Evolutionary conservation across 2,888 invertebrate species (phyloP).

Genomic region (Lypha dubia): DNA sequence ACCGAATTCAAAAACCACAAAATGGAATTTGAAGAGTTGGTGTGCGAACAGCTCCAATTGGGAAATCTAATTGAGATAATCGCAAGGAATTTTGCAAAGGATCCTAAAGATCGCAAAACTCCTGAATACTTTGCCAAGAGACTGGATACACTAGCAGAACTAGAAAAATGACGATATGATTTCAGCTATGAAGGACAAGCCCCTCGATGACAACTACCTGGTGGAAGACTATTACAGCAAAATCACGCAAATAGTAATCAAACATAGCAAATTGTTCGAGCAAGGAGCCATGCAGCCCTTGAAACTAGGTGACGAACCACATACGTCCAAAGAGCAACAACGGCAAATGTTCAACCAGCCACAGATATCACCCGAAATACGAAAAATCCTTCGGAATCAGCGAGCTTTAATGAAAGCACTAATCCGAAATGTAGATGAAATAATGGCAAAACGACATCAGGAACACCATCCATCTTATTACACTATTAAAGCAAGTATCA

Average conservation of each 20-base stretch:
- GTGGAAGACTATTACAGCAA: not conserved
- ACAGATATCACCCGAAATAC: not conserved
- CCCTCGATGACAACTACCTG: not conserved
- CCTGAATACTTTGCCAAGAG: conserved; percentile 5
- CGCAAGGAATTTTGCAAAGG: not conserved
- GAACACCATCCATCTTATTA: too few species aligned
- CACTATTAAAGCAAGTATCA: too few species aligned
- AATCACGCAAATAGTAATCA: too few species aligned
- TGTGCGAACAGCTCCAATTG: too few species aligned
- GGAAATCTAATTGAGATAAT: too few species aligned
- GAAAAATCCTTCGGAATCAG: conserved; percentile 15
- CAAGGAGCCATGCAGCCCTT: not conserved
- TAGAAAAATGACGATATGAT: not conserved
- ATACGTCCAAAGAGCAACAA: not conserved
- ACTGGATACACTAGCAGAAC: not conserved
- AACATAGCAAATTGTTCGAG: not conserved
- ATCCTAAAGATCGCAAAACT: conserved; percentile 3
- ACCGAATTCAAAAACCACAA: too few species aligned
- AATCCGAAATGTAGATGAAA: too few species aligned
- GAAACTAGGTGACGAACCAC: not conserved
- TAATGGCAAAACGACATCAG: too few species aligned
- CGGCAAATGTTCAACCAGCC: not conserved
- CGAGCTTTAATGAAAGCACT: not conserved
- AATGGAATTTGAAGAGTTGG: too few species aligned
- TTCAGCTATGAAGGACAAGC: not conserved